Base-by-base conservation (phyloP, 2,113 vertebrate species). In the Engystomops pustulosus region DNA sequence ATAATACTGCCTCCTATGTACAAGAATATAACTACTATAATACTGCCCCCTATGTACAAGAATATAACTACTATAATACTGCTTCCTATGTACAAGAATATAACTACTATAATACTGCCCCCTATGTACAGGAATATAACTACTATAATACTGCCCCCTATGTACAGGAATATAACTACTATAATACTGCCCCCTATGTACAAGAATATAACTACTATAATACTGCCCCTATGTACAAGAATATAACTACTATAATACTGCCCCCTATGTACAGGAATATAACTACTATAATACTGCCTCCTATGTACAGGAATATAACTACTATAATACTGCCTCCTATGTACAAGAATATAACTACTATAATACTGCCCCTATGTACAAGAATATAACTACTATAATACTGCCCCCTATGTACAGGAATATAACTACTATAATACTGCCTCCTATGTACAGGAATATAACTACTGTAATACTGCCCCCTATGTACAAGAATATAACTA, bases 351-450 rank as follows among this genome's bases (percentile, higher is more conserved):
- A 41, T 41, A 41, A 41, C 38, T 49, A 49, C 47, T 49, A 49
- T 49, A 49, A 49, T 49, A 49, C 47, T 49, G 47, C 49, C 6
- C 49, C 49, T n/a, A 53, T 53, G 20, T 53, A 53, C 49, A 53
- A 53, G 49, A 53, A 53, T 53, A 60, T 60, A 60, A 60, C 55
- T 60, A 60, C 55, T 60, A 60, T 60, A 60, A 60, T 60, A 60
- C 55, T 60, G 55, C 55, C 11, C 53, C 60, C 60, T 65, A 65
- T 65, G 7, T 65, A 65, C 60, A 65, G 23, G 60, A 65, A 65
- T 65, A 65, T 65, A 32, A 32, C 60, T 65, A 65, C 60, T 32
- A 65, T 65, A 27, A 60, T 60, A 58, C 53, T 58, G n/a, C 47
- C 15, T n/a, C 17, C 47, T 18, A 49, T 49, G 15, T 49, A 49